Percentiles rank a stretch among this genome's conserved stretches.
Evolutionary conservation across 1,140 invertebrate species (phyloP).

Genomic region (Bombus terrestris): DNA sequence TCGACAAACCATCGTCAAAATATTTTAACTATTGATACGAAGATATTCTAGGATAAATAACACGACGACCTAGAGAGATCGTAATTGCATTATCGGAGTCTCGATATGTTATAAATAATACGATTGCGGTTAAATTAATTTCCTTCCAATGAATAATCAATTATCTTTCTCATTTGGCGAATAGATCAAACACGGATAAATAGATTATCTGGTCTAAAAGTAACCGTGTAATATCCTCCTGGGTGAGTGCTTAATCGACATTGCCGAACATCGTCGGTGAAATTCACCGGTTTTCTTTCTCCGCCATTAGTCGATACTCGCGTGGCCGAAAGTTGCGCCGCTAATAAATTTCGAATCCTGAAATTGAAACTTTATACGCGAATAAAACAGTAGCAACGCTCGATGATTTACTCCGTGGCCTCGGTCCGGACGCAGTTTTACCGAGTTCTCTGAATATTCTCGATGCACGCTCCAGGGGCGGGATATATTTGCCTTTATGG

Average conservation of each 20-base stretch:
- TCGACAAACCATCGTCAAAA: background rate
- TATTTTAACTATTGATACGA: background rate
- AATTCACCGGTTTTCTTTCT: background rate
- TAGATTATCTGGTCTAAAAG: background rate
- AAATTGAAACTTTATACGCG: slow-evolving; percentile 34
- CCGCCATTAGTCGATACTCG: background rate
- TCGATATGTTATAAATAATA: background rate
- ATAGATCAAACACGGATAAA: background rate
- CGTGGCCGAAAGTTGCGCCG: background rate
- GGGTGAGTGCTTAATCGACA: background rate
- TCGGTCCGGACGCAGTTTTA: slow-evolving; percentile 8
- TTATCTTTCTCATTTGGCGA: background rate
- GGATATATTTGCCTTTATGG: slow-evolving; percentile 57
- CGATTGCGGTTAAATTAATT: background rate
- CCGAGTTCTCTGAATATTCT: slow-evolving; percentile 31
- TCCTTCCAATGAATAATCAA: background rate
- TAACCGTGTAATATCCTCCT: background rate
- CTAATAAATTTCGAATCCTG: slow-evolving; percentile 27
- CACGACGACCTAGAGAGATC: background rate
- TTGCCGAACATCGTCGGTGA: background rate
- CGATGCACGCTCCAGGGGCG: background rate
- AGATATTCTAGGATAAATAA: background rate
- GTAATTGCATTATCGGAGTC: background rate
- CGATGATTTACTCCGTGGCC: slow-evolving; percentile 33
- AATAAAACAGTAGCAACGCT: slow-evolving; percentile 1